These are phyloP conservation scores for Aphidius ervi DNA, from an alignment of 1,140 invertebrate genomes.

Conservation along the genomic window DNA sequence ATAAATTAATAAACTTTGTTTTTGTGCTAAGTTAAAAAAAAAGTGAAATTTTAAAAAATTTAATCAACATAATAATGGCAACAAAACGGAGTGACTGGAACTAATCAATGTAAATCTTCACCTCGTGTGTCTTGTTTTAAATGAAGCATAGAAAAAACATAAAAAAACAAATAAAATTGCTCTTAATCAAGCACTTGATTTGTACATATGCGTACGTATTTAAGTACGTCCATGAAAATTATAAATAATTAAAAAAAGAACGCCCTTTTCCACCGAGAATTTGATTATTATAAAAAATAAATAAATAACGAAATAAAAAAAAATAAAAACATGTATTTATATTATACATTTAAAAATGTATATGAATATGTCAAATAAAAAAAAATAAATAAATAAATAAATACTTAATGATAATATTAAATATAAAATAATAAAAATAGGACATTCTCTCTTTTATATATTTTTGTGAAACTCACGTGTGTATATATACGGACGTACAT, in stretches of 20 bases:
- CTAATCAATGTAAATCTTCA: constrained; percentile 35
- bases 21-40: neutral
- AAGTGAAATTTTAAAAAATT: constrained; percentile 10
- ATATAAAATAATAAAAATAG: too few relatives aligned
- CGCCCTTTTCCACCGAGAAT: constrained; percentile 44
- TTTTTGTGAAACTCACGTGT: constrained; percentile 52
- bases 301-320: neutral
- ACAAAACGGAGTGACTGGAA: constrained; percentile 29
- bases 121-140: constrained; percentile 51
- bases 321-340: too few relatives aligned
- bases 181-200: constrained; percentile 44
- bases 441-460: constrained; percentile 52
- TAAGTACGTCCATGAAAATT: constrained; percentile 22
- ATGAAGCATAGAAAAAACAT: constrained; percentile 32
- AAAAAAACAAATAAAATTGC: constrained; percentile 29
- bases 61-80: constrained; percentile 1
- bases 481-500: constrained; percentile 44
- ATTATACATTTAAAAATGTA: too few relatives aligned
- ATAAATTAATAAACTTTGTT: constrained; percentile 1
- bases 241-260: constrained; percentile 28
- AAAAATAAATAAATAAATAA: too few relatives aligned
- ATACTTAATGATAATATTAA: too few relatives aligned
- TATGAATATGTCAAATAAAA: too few relatives aligned
- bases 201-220: constrained; percentile 40
- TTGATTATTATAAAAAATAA: constrained; percentile 29